Percentiles rank a stretch among this genome's conserved stretches.
Conservation (phyloP, 2,113 vertebrate genomes). For the Scalopus aquaticus region DNA sequence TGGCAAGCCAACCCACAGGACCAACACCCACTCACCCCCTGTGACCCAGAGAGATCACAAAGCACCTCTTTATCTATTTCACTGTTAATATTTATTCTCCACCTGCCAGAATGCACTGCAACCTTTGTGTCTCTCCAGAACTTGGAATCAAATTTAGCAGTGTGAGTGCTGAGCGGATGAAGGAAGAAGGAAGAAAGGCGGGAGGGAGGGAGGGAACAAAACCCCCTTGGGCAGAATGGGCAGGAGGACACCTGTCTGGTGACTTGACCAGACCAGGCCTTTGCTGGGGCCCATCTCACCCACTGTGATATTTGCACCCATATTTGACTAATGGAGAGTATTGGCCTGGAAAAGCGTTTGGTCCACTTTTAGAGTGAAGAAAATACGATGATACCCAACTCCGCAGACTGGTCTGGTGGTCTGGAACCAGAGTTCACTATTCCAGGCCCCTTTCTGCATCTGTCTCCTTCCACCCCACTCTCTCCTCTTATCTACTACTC, state of each 20-base stretch:
- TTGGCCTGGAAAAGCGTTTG: accelerated
- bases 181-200: neutral
- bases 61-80: neutral
- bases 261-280: neutral
- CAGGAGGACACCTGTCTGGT: neutral
- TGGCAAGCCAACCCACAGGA: neutral
- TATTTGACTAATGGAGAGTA: neutral
- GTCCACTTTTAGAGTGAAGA: neutral
- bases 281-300: neutral
- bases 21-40: no score
- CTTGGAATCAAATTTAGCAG: neutral
- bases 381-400: neutral
- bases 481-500: neutral
- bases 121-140: neutral
- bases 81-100: neutral
- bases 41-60: neutral
- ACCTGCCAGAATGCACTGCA: neutral
- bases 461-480: neutral
- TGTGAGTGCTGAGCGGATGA: neutral
- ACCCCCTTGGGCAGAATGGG: neutral
- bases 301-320: accelerated
- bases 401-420: neutral
- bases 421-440: neutral
- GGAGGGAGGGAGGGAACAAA: no score
- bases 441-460: accelerated